Base-by-base conservation (phyloP, 92 coral and sea anemone genomes). In the Siderastrea siderea region DNA sequence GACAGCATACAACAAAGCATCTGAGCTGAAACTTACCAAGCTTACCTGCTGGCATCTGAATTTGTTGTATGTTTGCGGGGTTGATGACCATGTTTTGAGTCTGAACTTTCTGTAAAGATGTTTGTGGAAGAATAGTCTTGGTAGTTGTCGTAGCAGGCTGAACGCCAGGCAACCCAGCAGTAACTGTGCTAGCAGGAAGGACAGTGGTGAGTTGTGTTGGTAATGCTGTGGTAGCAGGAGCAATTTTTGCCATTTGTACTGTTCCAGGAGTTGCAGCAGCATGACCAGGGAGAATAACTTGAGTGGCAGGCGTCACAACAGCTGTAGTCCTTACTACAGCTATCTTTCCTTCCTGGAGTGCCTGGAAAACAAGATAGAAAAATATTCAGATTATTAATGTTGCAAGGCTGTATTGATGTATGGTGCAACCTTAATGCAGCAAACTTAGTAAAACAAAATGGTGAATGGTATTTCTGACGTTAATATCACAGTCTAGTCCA, bases 61-160 rank as follows among this genome's bases (percentile, higher is more conserved):
- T 73, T 79, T 92, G 95, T 61, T 92, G 95, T 17, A 92, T 85
- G 55, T 93, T 93, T 26, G 58, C 84, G 4, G 94, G 77, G 14
- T 88, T 89, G 7, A 88, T 80, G 47, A 82, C 89, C 78, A 87
- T 84, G 46, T 84, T 84, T 6, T 5, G 87, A 14, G 62, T 43
- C 51, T 84, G 80, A 2, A 84, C 71, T 60, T 61, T 80, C 45
- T 73, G 79, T 63, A 84, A 50, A 44, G 87, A 57, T 44, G 87
- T 61, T 74, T 95, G 98, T 3, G 96, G 94, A 66, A 95, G 89
- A 64, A 95, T 90, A 12, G 98, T 86, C 65, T 93, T 95, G 5
- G 98, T 82, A n/a, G 94, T 84, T 26, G 94, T 70, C n/a, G 77
- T 70, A 53, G 88, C 68, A 2, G 90, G 72, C 66, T 90, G 93